These are phyloP conservation scores for Neoniphon sammara DNA, from an alignment of 2,797 vertebrate species.

Conservation along the genomic window DNA sequence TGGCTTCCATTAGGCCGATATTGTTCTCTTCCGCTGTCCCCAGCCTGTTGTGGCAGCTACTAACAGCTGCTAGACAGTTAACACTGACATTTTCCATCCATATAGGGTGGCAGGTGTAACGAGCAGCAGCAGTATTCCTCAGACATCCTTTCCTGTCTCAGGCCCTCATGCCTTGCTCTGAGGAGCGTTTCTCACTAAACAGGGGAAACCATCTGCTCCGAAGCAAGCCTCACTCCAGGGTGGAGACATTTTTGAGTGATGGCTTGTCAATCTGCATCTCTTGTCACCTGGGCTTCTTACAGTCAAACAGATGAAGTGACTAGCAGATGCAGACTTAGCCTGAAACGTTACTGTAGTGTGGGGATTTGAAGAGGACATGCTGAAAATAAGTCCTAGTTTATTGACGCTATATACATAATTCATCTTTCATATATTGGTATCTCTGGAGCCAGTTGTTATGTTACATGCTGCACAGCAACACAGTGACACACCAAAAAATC, in stretches of 20 bases:
- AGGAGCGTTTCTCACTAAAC: slow-evolving; percentile 23
- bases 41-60: slow-evolving; percentile 18
- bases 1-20: neutral
- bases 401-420: neutral
- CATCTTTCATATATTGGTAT: neutral
- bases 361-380: neutral
- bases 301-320: neutral
- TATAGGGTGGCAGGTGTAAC: slow-evolving; percentile 47
- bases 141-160: slow-evolving; percentile 25
- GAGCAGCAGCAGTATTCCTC: slow-evolving; percentile 25
- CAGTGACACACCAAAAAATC: slow-evolving; percentile 35
- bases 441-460: slow-evolving; percentile 7
- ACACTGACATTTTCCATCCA: slow-evolving; percentile 19
- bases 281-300: neutral
- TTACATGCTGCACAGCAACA: slow-evolving; percentile 12
- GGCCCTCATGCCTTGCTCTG: slow-evolving; percentile 11
- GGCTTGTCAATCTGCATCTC: slow-evolving; percentile 26
- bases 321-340: neutral
- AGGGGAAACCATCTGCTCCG: slow-evolving; percentile 32
- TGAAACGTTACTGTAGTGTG: neutral
- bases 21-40: slow-evolving; percentile 12
- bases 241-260: slow-evolving; percentile 25
- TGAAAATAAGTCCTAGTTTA: neutral
- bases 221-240: slow-evolving; percentile 11
- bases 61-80: slow-evolving; percentile 19